Base-by-base conservation (phyloP, 2,888 invertebrate species). In the Drosophila cyrtoloma region DNA sequence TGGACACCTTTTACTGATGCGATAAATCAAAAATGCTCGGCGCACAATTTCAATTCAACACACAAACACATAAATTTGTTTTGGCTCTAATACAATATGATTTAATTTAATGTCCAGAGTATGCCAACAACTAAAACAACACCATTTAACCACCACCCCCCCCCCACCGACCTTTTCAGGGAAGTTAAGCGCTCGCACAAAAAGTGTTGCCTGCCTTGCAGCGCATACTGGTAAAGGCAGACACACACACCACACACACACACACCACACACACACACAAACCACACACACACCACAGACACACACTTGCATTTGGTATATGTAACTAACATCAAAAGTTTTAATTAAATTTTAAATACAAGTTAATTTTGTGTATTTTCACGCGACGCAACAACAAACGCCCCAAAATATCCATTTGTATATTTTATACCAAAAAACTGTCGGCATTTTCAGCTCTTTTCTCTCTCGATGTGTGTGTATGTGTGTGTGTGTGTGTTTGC, bases 281-380 rank as follows among this genome's bases (percentile, higher is more conserved):
- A 26, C 26, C 16, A 5, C 14, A 16, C 35, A 16, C 16, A 37
- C 37, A 37, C 37, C 16, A 16, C 37, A 37, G 6, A 37, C 6
- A 37, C 37, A 37, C 6, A 19, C 7, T 37, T 53, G 42, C 58
- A 62, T 28, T 69, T 69, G 53, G 58, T 44, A 76, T 72, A 79
- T 86, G 84, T 86, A 86, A 86, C 87, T 78, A 90, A 86, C 63
- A 79, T 89, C 71, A 87, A 84, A 87, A 87, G 82, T 87, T 87
- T 87, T 87, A 87, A 87, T 87, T 87, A 87, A 87, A 87, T 90
- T 87, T 90, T 88, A 87, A 87, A 90, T 86, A 88, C 90, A 87
- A 90, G 86, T 88, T 87, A 87, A 87, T 87, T 87, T 80, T 85
- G 90, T 82, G 86, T 88, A 85, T 77, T 89, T 85, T 82, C 77